Percentiles rank a stretch among this genome's conserved stretches.
These are phyloP conservation scores for Pungitius pungitius DNA, from an alignment of 2,113 vertebrate species.

Conservation along the genomic window DNA sequence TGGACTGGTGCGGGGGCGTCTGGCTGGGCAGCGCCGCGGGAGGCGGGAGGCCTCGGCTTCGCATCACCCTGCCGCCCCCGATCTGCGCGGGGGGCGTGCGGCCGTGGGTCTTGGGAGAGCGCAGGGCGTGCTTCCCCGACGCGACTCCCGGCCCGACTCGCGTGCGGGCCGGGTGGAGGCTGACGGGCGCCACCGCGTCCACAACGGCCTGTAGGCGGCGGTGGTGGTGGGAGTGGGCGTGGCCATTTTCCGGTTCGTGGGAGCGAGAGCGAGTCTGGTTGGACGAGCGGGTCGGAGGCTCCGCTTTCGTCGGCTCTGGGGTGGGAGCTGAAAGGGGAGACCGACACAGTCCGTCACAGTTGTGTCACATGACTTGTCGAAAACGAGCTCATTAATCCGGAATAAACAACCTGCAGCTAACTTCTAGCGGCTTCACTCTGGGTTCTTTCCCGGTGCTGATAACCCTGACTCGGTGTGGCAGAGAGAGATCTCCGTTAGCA, in stretches of 20 bases:
- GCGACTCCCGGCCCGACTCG: too few species aligned
- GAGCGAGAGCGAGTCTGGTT: slow-evolving; percentile 93
- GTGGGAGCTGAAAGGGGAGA: slow-evolving; percentile 55
- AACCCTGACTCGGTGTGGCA: slow-evolving; percentile 37
- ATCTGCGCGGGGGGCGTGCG: slow-evolving; percentile 79
- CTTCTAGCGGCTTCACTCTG: slow-evolving; percentile 16
- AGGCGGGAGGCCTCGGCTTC: slow-evolving; percentile 84
- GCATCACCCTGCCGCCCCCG: slow-evolving; percentile 83
- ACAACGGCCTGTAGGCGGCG: slow-evolving; percentile 85
- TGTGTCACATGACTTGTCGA: background rate
- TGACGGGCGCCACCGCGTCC: slow-evolving; percentile 55
- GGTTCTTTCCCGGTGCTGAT: slow-evolving; percentile 13
- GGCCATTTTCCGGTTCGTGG: slow-evolving; percentile 92
- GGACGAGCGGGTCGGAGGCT: slow-evolving; percentile 82
- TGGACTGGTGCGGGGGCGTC: slow-evolving; percentile 84
- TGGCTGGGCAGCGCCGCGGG: slow-evolving; percentile 78
- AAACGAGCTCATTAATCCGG: background rate
- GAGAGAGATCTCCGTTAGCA: slow-evolving; percentile 53
- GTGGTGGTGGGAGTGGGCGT: slow-evolving; percentile 86
- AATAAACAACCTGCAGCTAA: background rate
- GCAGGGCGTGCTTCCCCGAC: slow-evolving; percentile 87
- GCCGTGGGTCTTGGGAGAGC: slow-evolving; percentile 90
- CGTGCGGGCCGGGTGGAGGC: slow-evolving; percentile 76
- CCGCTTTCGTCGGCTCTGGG: slow-evolving; percentile 82
- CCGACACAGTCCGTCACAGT: background rate